These are phyloP conservation scores for Baccha elongata DNA, from an alignment of 2,888 invertebrate genomes.

Conservation along the genomic window DNA sequence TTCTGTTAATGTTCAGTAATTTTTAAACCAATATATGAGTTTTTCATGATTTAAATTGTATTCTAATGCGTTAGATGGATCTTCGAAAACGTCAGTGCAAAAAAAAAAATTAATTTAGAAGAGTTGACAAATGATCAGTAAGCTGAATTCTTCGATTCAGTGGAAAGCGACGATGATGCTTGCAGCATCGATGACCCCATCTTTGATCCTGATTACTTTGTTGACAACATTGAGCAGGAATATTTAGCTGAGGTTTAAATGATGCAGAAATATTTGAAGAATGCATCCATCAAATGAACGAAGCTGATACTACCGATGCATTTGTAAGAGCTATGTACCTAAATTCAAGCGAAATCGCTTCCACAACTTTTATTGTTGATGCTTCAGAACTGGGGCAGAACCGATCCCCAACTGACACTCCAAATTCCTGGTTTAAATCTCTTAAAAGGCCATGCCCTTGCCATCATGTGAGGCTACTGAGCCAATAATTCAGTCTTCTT, in stretches of 20 bases:
- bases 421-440: too few species aligned
- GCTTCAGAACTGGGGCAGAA: neutral
- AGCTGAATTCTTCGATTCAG: neutral
- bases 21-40: too few species aligned
- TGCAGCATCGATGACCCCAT: too few species aligned
- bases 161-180: neutral
- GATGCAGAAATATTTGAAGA: neutral
- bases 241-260: neutral
- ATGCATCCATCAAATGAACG: neutral
- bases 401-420: too few species aligned
- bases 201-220: neutral
- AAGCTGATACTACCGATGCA: neutral
- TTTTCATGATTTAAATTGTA: too few species aligned
- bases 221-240: neutral
- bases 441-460: too few species aligned
- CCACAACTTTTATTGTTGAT: neutral
- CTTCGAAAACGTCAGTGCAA: neutral
- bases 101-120: constrained; percentile 2
- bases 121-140: neutral
- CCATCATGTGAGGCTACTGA: too few species aligned
- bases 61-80: too few species aligned
- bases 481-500: too few species aligned
- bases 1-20: too few species aligned
- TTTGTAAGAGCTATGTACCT: neutral
- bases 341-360: neutral